Evolutionary conservation across 2,888 invertebrate species (phyloP).

Genomic region (Leucophora obtusa): DNA sequence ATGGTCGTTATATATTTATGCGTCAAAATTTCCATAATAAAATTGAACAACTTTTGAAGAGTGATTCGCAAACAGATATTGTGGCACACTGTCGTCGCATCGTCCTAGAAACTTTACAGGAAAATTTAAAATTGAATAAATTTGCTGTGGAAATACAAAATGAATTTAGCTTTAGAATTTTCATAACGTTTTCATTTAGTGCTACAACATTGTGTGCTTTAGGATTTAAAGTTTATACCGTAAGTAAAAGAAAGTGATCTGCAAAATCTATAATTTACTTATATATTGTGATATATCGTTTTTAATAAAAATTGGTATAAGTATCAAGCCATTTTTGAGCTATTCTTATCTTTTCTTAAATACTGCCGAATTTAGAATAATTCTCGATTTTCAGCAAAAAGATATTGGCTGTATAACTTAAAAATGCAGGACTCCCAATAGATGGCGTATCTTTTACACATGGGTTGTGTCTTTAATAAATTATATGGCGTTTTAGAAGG

Average conservation of each 20-base stretch:
- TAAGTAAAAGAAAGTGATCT: slow-evolving; percentile 15
- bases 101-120: slow-evolving; percentile 63
- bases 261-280: too few species aligned
- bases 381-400: too few species aligned
- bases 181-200: slow-evolving; percentile 71
- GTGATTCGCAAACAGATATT: slow-evolving; percentile 39
- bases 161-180: slow-evolving; percentile 71
- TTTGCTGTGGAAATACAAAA: slow-evolving; percentile 69
- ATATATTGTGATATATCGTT: too few species aligned
- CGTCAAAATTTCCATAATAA: slow-evolving; percentile 65
- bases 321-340: too few species aligned
- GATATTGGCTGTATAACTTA: too few species aligned
- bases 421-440: too few species aligned
- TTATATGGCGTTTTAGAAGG: too few species aligned
- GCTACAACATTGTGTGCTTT: slow-evolving; percentile 70
- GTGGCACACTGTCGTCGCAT: slow-evolving; percentile 65
- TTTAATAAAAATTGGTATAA: too few species aligned
- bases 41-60: slow-evolving; percentile 61
- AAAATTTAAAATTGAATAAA: slow-evolving; percentile 67
- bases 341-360: too few species aligned
- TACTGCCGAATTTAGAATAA: too few species aligned
- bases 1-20: slow-evolving; percentile 70
- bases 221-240: slow-evolving; percentile 71
- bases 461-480: too few species aligned
- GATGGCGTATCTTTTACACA: too few species aligned